These are phyloP conservation scores for Mungos mungo DNA, from an alignment of 2,113 vertebrate genomes.

Conservation along the genomic window DNA sequence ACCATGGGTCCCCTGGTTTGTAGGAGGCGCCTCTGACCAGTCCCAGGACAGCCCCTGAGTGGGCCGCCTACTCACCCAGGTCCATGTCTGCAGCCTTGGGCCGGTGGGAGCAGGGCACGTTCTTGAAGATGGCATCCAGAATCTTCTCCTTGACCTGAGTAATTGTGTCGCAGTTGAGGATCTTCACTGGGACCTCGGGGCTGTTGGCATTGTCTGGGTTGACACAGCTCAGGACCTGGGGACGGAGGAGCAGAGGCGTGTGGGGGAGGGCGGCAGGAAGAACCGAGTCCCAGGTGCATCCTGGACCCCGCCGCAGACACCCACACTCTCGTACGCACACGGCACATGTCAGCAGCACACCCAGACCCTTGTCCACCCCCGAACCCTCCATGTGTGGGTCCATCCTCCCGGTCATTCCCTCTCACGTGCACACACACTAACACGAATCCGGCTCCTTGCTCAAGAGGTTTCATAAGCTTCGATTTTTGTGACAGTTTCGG, in stretches of 20 bases:
- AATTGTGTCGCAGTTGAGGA: constrained; percentile 98
- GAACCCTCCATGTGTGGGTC: not conserved
- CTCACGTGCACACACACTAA: not conserved
- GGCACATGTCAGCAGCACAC: not conserved
- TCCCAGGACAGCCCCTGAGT: not conserved
- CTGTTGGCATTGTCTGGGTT: constrained; percentile 97
- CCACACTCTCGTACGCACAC: not conserved
- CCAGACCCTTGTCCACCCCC: not conserved
- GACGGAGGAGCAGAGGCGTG: rapidly evolving
- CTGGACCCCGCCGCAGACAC: not conserved
- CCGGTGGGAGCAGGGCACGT: constrained; percentile 95
- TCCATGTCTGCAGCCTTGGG: constrained; percentile 99
- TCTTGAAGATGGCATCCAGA: constrained; percentile 98
- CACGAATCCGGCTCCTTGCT: not conserved
- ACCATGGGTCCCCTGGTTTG: not conserved
- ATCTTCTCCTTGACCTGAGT: constrained; percentile 99
- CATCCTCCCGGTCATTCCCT: not conserved
- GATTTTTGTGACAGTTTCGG: not conserved
- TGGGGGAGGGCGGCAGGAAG: not conserved
- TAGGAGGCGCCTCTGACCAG: not conserved
- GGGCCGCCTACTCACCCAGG: constrained; percentile 87
- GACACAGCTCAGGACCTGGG: constrained; percentile 96
- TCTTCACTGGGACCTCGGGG: constrained; percentile 96
- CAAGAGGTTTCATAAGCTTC: not conserved
- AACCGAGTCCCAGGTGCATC: not conserved